phyloP scores from a whole-genome alignment of 1,140 invertebrate species.

The Aleiodes sp. region DNA sequence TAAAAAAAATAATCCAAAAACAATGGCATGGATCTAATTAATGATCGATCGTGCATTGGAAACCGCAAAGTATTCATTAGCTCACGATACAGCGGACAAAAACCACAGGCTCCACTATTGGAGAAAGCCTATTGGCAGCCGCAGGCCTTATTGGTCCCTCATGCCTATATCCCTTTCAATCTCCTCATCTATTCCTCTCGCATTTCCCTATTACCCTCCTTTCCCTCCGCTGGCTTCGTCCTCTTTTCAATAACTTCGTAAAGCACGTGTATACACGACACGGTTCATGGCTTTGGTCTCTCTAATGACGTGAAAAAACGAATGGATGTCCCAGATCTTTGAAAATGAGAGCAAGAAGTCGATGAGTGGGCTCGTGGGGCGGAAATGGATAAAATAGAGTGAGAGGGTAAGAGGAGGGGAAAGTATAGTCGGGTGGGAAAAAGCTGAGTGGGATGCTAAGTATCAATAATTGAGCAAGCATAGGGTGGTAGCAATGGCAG shows the following conservation, averaged over 20 bases:
- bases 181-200: conserved; percentile 20
- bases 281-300: neutral
- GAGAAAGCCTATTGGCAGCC: conserved; percentile 4
- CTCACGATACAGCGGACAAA: conserved; percentile 11
- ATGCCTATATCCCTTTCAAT: neutral
- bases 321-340: conserved; percentile 27
- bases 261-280: neutral
- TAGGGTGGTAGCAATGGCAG: conserved; percentile 43
- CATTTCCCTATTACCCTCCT: conserved; percentile 29
- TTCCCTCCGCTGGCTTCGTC: no score
- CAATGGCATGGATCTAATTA: conserved; percentile 24
- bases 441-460: conserved; percentile 42
- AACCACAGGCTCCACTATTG: conserved; percentile 1
- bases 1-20: neutral
- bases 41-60: conserved; percentile 25
- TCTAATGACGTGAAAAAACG: conserved; percentile 31
- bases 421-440: conserved; percentile 47
- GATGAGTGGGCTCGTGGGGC: conserved; percentile 29
- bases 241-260: no score
- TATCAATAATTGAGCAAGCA: conserved; percentile 65
- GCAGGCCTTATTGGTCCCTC: conserved; percentile 18
- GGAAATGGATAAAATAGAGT: neutral
- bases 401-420: conserved; percentile 36
- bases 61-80: conserved; percentile 29
- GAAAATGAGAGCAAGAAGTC: conserved; percentile 27